Conservation (phyloP, 2,113 vertebrate genomes). For the Megaleporinus macrocephalus region DNA sequence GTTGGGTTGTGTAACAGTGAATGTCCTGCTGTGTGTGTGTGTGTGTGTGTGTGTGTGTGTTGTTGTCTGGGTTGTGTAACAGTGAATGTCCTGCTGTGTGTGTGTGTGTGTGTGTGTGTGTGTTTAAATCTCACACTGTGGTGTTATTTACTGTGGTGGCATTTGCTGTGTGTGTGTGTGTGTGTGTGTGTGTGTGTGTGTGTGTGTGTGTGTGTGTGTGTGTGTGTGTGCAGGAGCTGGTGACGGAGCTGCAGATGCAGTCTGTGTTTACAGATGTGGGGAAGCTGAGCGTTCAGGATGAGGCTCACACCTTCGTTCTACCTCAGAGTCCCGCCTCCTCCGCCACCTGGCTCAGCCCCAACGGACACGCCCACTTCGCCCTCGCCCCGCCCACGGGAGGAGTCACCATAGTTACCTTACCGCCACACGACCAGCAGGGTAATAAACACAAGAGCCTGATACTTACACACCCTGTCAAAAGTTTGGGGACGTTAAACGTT, state of each 20-base stretch:
- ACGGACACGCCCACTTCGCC: conserved; percentile 89
- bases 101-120: background rate
- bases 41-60: too few species aligned
- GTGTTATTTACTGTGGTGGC: too few species aligned
- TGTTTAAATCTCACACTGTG: too few species aligned
- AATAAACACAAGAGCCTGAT: conserved; percentile 44
- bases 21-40: too few species aligned
- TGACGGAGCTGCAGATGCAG: conserved; percentile 89
- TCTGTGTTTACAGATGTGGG: conserved; percentile 90
- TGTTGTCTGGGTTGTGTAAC: too few species aligned
- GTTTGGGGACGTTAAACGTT: too few species aligned
- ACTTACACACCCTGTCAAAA: too few species aligned
- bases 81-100: too few species aligned
- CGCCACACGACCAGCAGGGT: conserved; percentile 82
- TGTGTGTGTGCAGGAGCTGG: conserved; percentile 79
- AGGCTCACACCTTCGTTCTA: conserved; percentile 79
- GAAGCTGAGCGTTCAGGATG: conserved; percentile 86
- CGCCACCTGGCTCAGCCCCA: conserved; percentile 83
- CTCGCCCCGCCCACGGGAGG: conserved; percentile 84
- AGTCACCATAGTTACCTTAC: conserved; percentile 87
- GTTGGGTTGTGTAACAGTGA: too few species aligned
- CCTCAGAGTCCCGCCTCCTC: conserved; percentile 75
- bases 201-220: too few species aligned
- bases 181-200: too few species aligned
- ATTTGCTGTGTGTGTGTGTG: too few species aligned